A percentile compares a stretch with the other conserved stretches of the same genome.
phyloP scores from a whole-genome alignment of 2,113 vertebrate species.

The Emydura subglobosa region DNA sequence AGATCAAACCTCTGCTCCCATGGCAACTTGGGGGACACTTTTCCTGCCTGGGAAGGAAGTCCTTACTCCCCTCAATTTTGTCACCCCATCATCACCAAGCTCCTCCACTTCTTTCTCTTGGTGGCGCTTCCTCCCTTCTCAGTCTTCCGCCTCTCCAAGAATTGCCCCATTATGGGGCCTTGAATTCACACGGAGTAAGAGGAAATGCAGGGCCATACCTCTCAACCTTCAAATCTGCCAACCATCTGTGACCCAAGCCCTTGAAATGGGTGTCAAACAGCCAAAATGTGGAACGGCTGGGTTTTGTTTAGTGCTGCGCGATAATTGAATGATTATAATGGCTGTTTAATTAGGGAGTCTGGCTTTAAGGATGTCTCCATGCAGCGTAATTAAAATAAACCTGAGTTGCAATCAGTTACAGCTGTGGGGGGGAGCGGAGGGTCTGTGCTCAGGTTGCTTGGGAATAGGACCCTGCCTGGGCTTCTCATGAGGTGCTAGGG shows the following conservation, averaged over 20 bases:
- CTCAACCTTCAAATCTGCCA: background rate
- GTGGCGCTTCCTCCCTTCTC: background rate
- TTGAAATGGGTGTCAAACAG: background rate
- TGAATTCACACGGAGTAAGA: background rate
- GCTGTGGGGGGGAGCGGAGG: background rate
- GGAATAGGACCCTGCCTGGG: background rate
- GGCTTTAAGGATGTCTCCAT: background rate
- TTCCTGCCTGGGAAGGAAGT: background rate
- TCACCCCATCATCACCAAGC: background rate
- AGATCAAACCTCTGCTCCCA: background rate
- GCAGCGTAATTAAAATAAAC: background rate
- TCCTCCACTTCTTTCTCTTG: background rate
- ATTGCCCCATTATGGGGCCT: background rate
- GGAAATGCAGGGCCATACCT: background rate
- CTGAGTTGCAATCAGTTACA: background rate
- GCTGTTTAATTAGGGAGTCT: constrained; percentile 2
- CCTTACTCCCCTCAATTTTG: background rate
- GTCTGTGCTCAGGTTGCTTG: background rate
- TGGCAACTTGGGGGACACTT: background rate
- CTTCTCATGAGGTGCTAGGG: background rate
- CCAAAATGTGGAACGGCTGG: background rate
- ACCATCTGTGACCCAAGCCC: background rate
- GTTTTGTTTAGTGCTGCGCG: background rate
- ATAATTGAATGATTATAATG: background rate
- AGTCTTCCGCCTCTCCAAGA: background rate